Evolutionary conservation across 2,113 vertebrate species (phyloP).

Genomic region (Tragelaphus scriptus): DNA sequence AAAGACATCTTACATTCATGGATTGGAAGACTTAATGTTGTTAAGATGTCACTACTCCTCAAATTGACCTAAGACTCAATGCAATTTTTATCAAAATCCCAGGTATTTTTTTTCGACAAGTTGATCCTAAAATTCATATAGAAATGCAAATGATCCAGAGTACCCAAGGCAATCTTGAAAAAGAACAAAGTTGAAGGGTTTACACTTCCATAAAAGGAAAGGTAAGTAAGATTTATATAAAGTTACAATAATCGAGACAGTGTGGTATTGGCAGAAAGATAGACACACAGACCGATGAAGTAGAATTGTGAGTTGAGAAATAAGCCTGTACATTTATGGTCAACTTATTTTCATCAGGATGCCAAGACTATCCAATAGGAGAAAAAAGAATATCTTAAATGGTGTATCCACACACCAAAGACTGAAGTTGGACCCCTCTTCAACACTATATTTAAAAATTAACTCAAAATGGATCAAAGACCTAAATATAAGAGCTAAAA

Average conservation of each 20-base stretch:
- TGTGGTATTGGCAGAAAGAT: background rate
- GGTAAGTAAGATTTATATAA: background rate
- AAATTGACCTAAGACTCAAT: background rate
- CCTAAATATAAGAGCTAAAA: background rate
- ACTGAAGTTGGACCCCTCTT: background rate
- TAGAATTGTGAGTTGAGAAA: background rate
- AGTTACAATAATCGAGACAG: background rate
- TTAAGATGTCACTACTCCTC: background rate
- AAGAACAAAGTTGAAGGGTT: background rate
- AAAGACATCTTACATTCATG: background rate
- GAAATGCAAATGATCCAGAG: background rate
- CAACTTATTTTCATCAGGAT: background rate
- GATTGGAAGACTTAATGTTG: background rate
- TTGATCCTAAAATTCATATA: background rate
- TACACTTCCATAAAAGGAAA: background rate
- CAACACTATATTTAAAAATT: background rate
- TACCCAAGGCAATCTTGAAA: background rate
- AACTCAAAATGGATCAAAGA: background rate
- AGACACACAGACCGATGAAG: background rate
- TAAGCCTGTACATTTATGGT: background rate
- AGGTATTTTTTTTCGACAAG: background rate
- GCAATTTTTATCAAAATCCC: background rate
- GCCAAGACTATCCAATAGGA: background rate
- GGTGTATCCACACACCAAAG: background rate
- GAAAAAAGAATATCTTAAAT: background rate